These are phyloP conservation scores for Neosilurus mollespiculum DNA, from an alignment of 2,797 vertebrate genomes.

Conservation along the genomic window DNA sequence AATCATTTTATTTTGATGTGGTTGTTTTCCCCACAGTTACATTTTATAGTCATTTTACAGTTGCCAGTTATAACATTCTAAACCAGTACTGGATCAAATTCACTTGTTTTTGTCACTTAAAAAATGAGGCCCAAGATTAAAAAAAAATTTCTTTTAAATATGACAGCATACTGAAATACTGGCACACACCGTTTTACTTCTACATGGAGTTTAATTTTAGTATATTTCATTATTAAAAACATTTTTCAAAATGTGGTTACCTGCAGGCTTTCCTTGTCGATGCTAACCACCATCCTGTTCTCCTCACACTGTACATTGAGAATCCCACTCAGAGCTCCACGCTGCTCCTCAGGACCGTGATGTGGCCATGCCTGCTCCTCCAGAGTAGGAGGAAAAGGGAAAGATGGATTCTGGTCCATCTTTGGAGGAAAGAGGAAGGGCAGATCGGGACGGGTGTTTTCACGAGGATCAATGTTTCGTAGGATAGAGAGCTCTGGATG, in stretches of 20 bases:
- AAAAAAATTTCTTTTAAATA: too few species aligned
- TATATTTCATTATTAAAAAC: not conserved
- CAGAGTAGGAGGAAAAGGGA: conserved; percentile 46
- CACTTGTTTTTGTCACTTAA: too few species aligned
- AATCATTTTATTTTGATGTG: too few species aligned
- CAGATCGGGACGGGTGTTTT: conserved; percentile 62
- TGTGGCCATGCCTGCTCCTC: conserved; percentile 57
- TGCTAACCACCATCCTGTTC: conserved; percentile 83
- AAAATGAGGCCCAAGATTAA: too few species aligned
- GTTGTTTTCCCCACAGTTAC: too few species aligned
- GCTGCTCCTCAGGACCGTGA: conserved; percentile 76
- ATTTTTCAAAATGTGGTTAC: conserved; percentile 66
- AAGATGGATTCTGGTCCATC: conserved; percentile 48
- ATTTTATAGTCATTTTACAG: too few species aligned
- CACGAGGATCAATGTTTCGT: conserved; percentile 61
- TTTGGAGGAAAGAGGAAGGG: conserved; percentile 69
- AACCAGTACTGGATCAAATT: too few species aligned
- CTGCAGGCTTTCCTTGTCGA: conserved; percentile 86
- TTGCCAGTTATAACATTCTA: too few species aligned
- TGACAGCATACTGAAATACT: not conserved
- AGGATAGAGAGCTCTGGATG: conserved; percentile 82
- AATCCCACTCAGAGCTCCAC: conserved; percentile 71
- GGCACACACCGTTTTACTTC: not conserved
- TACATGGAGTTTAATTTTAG: not conserved
- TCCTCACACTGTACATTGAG: conserved; percentile 84